These are phyloP conservation scores for Kryptolebias marmoratus DNA, from an alignment of 2,113 vertebrate genomes.

Conservation along the genomic window DNA sequence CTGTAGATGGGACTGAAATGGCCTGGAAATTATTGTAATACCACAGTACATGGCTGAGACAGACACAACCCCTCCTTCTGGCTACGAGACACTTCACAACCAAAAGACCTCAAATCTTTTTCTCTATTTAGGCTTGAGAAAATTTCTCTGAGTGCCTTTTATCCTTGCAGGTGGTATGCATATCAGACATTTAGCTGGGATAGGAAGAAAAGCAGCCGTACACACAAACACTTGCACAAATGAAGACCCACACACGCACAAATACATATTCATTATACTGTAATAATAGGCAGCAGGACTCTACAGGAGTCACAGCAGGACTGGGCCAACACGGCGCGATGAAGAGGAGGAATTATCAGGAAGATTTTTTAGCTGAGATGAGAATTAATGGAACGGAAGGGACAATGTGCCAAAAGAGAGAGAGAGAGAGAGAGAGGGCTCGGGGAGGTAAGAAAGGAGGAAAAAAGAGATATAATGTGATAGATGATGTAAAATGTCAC, in stretches of 20 bases:
- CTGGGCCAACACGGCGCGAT: conserved; percentile 34
- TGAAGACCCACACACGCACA: conserved; percentile 18
- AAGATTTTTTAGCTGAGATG: conserved; percentile 35
- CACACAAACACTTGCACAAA: conserved; percentile 29
- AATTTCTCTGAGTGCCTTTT: conserved; percentile 50
- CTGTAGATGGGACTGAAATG: conserved; percentile 18
- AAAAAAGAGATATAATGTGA: conserved; percentile 66
- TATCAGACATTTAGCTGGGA: conserved; percentile 74
- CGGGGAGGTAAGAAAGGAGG: conserved; percentile 37
- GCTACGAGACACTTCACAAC: conserved; percentile 1
- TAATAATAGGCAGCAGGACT: conserved; percentile 62
- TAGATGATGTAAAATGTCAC: conserved; percentile 80
- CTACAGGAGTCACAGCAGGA: conserved; percentile 59
- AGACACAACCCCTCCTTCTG: conserved; percentile 18
- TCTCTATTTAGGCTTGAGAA: conserved; percentile 55
- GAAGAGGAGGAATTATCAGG: conserved; percentile 40
- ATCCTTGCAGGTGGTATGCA: conserved; percentile 67
- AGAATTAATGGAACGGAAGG: conserved; percentile 36
- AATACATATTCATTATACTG: conserved; percentile 43
- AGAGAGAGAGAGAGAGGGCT: conserved; percentile 17
- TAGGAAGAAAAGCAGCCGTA: conserved; percentile 31
- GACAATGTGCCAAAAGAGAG: conserved; percentile 35
- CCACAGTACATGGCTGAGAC: conserved; percentile 1
- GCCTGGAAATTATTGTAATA: conserved; percentile 31
- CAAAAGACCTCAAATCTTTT: conserved; percentile 26